phyloP scores from a whole-genome alignment of 2,113 vertebrate species.

The Ardeotis arabs region DNA sequence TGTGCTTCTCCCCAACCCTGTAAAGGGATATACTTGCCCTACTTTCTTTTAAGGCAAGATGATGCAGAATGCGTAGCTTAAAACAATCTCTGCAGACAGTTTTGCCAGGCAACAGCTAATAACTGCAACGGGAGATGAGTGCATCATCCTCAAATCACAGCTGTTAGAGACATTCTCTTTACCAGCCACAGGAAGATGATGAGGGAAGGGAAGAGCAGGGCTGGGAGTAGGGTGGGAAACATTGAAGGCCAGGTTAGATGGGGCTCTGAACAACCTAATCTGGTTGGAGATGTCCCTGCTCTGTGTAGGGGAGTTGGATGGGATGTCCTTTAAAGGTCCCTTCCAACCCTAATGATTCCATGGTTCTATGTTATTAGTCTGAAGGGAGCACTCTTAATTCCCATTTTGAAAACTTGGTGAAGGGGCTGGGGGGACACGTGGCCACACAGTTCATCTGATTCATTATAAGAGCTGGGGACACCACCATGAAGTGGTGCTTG shows the following conservation, averaged over 20 bases:
- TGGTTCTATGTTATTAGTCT: background rate
- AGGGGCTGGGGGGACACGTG: background rate
- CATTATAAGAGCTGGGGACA: background rate
- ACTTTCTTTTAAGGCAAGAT: background rate
- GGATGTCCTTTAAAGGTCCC: too few species aligned
- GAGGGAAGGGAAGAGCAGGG: background rate
- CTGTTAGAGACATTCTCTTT: background rate
- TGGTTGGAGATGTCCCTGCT: too few species aligned
- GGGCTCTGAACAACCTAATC: too few species aligned
- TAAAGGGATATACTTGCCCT: background rate
- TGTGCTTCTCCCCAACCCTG: background rate
- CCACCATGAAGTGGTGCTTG: background rate
- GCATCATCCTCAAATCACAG: background rate
- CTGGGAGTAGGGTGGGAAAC: background rate
- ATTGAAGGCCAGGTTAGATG: too few species aligned
- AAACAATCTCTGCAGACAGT: background rate
- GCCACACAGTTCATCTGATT: background rate
- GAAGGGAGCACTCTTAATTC: background rate
- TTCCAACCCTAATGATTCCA: too few species aligned
- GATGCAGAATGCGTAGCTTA: background rate
- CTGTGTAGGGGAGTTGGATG: too few species aligned
- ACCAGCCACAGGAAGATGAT: background rate
- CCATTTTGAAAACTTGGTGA: background rate
- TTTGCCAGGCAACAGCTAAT: constrained; percentile 3
- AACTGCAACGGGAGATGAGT: background rate